These are phyloP conservation scores for Terrapene triunguis DNA, from an alignment of 2,113 vertebrate species.

Conservation along the genomic window DNA sequence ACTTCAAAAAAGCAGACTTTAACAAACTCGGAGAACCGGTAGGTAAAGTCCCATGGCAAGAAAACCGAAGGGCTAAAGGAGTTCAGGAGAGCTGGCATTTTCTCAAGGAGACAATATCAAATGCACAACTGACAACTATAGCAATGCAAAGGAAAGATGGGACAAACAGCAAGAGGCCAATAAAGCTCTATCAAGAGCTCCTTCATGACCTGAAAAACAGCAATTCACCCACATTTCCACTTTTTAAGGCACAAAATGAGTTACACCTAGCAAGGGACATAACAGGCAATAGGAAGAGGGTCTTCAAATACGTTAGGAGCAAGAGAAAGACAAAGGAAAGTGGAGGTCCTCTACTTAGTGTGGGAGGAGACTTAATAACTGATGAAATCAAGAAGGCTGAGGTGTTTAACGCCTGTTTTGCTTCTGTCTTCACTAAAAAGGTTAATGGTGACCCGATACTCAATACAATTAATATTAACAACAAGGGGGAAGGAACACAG, in stretches of 20 bases:
- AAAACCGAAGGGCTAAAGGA: neutral
- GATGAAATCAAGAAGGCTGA: no score
- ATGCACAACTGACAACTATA: neutral
- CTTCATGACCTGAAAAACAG: neutral
- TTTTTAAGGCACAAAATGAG: neutral
- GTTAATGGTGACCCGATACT: no score
- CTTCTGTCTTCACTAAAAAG: no score
- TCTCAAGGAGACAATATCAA: neutral
- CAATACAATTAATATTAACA: no score
- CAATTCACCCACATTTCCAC: no score
- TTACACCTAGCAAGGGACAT: neutral
- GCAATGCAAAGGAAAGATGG: neutral
- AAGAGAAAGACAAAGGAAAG: no score
- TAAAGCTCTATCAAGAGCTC: neutral
- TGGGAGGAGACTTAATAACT: no score
- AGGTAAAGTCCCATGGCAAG: neutral
- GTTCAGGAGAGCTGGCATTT: neutral
- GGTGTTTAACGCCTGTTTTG: no score
- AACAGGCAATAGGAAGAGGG: no score
- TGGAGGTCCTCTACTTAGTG: no score
- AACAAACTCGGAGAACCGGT: neutral
- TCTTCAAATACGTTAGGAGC: no score
- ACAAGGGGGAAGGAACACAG: no score
- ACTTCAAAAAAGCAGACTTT: neutral
- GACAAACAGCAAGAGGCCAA: neutral